These are phyloP conservation scores for Tinamus guttatus DNA, from an alignment of 2,113 vertebrate species.

Conservation along the genomic window DNA sequence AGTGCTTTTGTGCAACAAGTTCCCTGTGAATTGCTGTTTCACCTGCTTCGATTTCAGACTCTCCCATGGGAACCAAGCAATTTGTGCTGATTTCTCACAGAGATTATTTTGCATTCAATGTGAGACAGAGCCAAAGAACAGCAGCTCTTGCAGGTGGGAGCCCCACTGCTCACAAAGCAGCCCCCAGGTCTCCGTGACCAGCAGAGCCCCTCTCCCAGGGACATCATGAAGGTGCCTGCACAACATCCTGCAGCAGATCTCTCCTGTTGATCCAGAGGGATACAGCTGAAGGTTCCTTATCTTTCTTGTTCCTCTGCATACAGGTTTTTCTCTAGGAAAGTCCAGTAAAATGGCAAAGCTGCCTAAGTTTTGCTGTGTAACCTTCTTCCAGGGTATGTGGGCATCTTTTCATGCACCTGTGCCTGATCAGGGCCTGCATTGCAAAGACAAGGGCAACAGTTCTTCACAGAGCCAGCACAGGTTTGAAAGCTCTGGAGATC, in stretches of 20 bases:
- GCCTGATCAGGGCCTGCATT: not conserved
- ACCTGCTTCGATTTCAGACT: not conserved
- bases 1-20: not conserved
- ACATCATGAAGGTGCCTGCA: not conserved
- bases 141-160: not conserved
- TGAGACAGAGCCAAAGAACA: not conserved
- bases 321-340: not conserved
- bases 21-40: not conserved
- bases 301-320: not conserved
- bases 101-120: not conserved
- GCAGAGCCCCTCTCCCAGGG: not conserved
- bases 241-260: not conserved
- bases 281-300: rapidly evolving
- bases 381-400: not conserved
- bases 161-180: not conserved
- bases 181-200: not conserved
- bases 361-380: too few species aligned
- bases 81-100: not conserved
- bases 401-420: not conserved
- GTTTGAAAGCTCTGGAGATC: not conserved
- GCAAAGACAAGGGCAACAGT: not conserved
- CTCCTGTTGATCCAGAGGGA: not conserved
- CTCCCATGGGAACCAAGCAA: not conserved
- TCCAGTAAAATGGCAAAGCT: not conserved
- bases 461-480: not conserved